Conservation (phyloP, 2,888 invertebrate genomes). For the Drosophila rellima region DNA sequence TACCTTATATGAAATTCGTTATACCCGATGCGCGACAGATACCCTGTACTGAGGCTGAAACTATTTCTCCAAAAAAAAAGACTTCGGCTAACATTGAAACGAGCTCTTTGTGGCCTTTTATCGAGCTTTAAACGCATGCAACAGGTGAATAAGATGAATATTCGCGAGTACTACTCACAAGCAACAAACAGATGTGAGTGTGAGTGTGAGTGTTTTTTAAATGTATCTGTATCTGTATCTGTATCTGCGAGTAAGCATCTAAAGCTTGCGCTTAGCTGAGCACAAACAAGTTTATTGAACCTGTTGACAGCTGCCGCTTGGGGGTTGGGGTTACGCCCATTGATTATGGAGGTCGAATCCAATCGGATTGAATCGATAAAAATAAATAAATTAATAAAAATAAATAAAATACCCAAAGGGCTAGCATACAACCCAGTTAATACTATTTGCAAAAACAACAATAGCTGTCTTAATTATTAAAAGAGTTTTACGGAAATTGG, state of each 20-base stretch:
- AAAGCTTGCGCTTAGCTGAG: slow-evolving; percentile 28
- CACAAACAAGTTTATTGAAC: slow-evolving; percentile 76
- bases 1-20: no score
- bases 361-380: background rate
- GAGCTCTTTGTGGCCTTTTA: slow-evolving; percentile 2
- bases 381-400: background rate
- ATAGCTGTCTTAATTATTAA: background rate
- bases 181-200: slow-evolving; percentile 11
- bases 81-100: slow-evolving; percentile 23
- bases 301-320: slow-evolving; percentile 56
- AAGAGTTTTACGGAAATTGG: slow-evolving; percentile 29
- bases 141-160: slow-evolving; percentile 13
- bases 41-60: slow-evolving; percentile 4
- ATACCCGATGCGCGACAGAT: background rate
- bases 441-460: background rate
- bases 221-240: no score
- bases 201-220: slow-evolving; percentile 6
- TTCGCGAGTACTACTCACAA: slow-evolving; percentile 8
- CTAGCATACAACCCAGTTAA: slow-evolving; percentile 19
- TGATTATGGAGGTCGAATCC: slow-evolving; percentile 40
- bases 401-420: slow-evolving; percentile 49
- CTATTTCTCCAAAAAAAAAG: background rate
- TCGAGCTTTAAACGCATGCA: slow-evolving; percentile 1
- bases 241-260: slow-evolving; percentile 20
- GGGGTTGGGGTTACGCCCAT: slow-evolving; percentile 30